These are phyloP conservation scores for Sinhomidia bicolor DNA, from an alignment of 2,888 invertebrate species.

Conservation along the genomic window DNA sequence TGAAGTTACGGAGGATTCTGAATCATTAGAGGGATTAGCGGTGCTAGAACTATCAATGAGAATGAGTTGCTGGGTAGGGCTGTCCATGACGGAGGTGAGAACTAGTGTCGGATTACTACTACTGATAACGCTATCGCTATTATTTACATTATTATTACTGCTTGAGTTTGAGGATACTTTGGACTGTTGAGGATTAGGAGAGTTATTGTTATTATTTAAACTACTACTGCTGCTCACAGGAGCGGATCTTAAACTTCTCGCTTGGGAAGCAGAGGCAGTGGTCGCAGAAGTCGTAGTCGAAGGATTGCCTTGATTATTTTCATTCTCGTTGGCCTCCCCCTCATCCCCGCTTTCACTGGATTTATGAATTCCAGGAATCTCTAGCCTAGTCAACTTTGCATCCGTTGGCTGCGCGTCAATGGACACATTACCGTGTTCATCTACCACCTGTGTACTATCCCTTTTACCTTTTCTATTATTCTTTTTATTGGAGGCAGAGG, in stretches of 20 bases:
- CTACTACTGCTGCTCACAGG: constrained; percentile 32
- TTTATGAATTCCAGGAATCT: constrained; percentile 59
- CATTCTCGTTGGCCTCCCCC: constrained; percentile 41
- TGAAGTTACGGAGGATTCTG: background rate
- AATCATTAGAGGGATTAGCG: background rate
- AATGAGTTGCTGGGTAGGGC: constrained; percentile 29
- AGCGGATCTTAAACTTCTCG: constrained; percentile 2
- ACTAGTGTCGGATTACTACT: constrained; percentile 13
- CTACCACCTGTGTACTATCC: constrained; percentile 58
- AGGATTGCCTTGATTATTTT: background rate
- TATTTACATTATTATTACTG: constrained; percentile 37
- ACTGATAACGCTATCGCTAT: constrained; percentile 43
- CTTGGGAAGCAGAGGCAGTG: background rate
- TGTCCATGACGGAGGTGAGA: constrained; percentile 13
- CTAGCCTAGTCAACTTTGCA: constrained; percentile 62
- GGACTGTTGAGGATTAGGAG: constrained; percentile 1
- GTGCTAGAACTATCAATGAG: constrained; percentile 24
- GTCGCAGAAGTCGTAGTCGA: background rate
- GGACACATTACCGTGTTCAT: constrained; percentile 79
- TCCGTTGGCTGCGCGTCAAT: constrained; percentile 78
- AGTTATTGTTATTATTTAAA: constrained; percentile 50
- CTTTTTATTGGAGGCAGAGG: constrained; percentile 49
- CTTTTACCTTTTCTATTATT: constrained; percentile 54
- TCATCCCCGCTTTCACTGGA: constrained; percentile 59
- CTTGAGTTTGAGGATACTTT: constrained; percentile 33